Evolutionary conservation across 2,113 vertebrate genomes (phyloP).

Genomic region (Bambusicola thoracicus): DNA sequence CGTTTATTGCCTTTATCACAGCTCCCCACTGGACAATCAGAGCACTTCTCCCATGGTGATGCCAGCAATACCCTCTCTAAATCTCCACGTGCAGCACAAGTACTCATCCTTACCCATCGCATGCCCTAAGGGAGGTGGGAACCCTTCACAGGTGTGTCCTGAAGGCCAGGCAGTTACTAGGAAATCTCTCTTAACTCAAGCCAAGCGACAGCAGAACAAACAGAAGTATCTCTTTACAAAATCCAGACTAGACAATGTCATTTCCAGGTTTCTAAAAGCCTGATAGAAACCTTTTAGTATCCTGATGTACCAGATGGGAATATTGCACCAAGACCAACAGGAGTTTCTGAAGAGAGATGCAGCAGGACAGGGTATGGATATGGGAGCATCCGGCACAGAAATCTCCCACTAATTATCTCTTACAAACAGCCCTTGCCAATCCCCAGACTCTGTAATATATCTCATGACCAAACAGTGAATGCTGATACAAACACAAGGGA

Average conservation of each 20-base stretch:
- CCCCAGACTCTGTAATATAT: not conserved
- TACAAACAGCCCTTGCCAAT: not conserved
- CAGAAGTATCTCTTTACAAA: not conserved
- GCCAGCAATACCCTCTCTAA: not conserved
- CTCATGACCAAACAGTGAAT: not conserved
- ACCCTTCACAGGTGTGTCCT: not conserved
- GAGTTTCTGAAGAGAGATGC: not conserved
- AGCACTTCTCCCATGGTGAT: accelerated
- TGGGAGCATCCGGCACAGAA: not conserved
- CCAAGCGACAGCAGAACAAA: not conserved
- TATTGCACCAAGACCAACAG: not conserved
- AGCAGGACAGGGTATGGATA: not conserved
- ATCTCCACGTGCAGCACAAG: not conserved
- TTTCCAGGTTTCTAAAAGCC: not conserved
- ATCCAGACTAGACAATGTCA: not conserved
- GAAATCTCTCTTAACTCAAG: not conserved
- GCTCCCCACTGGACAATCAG: accelerated
- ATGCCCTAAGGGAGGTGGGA: not conserved
- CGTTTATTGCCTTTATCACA: not conserved
- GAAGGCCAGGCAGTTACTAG: not conserved
- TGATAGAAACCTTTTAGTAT: not conserved
- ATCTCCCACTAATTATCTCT: not conserved
- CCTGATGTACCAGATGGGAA: not conserved
- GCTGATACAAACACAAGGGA: not conserved
- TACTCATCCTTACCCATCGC: accelerated